phyloP scores from a whole-genome alignment of 2,888 invertebrate species.

The Spodoptera picta region DNA sequence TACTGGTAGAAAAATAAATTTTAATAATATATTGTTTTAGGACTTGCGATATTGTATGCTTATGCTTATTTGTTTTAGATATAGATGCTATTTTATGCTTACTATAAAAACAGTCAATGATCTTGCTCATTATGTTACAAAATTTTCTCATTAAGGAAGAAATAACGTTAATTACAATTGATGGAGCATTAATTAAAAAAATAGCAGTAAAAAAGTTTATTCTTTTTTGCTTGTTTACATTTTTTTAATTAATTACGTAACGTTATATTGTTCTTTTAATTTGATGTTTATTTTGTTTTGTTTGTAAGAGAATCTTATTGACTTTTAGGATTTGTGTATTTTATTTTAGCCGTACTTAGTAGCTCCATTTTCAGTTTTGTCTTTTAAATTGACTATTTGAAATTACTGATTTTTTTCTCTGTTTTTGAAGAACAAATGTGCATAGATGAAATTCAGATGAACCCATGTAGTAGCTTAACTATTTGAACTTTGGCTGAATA shows the following conservation, averaged over 20 bases:
- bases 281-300: slow-evolving; percentile 15
- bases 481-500: no score
- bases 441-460: no score
- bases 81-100: not conserved
- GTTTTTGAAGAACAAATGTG: no score
- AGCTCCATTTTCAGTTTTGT: no score
- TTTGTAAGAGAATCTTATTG: not conserved
- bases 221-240: slow-evolving; percentile 11
- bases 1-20: no score
- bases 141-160: slow-evolving; percentile 31
- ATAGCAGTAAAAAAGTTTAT: slow-evolving; percentile 12
- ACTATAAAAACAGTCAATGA: no score
- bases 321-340: not conserved
- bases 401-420: no score
- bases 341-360: no score
- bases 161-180: slow-evolving; percentile 34
- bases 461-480: no score
- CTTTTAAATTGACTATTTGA: no score
- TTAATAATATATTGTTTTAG: no score
- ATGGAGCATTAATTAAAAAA: slow-evolving; percentile 34
- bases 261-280: slow-evolving; percentile 15
- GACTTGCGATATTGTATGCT: no score
- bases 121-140: not conserved
- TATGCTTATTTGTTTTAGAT: slow-evolving; percentile 6
- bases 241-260: slow-evolving; percentile 40